Evolutionary conservation across 2,113 vertebrate genomes (phyloP).

Genomic region (Rhagologus leucostigma): DNA sequence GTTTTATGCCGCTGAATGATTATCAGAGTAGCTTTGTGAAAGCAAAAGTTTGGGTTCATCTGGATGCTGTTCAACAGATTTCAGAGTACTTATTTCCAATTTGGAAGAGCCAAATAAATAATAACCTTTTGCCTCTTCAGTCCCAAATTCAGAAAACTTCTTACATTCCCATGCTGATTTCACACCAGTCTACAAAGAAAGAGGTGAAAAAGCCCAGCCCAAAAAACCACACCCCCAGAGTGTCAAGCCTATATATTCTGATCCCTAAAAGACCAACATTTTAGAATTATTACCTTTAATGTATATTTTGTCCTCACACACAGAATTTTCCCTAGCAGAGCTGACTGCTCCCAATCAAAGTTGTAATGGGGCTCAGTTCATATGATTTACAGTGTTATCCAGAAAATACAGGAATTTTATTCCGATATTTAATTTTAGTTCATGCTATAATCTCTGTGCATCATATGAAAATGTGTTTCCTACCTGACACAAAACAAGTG

Average conservation of each 20-base stretch:
- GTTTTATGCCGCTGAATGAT: not conserved
- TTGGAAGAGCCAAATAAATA: not conserved
- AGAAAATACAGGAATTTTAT: not conserved
- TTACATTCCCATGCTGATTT: not conserved
- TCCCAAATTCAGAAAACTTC: not conserved
- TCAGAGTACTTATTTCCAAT: not conserved
- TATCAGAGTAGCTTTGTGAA: not conserved
- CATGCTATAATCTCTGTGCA: not conserved
- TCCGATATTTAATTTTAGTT: not conserved
- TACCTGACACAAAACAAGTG: not conserved
- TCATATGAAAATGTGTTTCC: not conserved
- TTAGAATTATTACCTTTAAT: not conserved
- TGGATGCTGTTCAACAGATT: not conserved
- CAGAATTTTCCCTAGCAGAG: not conserved
- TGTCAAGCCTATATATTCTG: not conserved
- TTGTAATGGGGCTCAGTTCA: not conserved
- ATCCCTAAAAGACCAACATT: not conserved
- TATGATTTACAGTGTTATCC: not conserved
- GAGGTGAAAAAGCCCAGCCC: not conserved
- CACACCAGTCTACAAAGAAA: not conserved
- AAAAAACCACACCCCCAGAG: fast-evolving
- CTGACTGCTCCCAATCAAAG: not conserved
- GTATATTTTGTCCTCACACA: not conserved
- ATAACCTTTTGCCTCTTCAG: not conserved
- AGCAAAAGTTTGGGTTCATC: not conserved